Evolutionary conservation across 2,888 invertebrate species (phyloP).

Genomic region (Molanna angustata): DNA sequence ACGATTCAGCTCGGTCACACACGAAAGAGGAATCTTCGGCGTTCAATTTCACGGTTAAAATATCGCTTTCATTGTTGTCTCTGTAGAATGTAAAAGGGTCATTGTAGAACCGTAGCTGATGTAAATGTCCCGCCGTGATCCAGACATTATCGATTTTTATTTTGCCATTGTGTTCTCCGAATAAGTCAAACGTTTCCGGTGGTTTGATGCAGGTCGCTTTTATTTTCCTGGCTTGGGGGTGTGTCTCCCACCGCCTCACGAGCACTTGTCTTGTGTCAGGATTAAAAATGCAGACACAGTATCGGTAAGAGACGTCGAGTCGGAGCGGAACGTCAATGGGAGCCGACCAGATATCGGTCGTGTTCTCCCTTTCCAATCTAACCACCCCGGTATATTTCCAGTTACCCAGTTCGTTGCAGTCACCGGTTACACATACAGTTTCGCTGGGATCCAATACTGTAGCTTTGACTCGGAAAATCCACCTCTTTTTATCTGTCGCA

Average conservation of each 20-base stretch:
- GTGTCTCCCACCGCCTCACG: constrained; percentile 74
- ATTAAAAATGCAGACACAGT: constrained; percentile 68
- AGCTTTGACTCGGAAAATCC: constrained; percentile 51
- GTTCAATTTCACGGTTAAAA: constrained; percentile 71
- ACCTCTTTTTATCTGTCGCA: constrained; percentile 28
- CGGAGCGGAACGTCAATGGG: constrained; percentile 64
- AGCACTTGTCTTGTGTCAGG: constrained; percentile 54
- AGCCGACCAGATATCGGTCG: constrained; percentile 60
- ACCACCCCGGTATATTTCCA: constrained; percentile 66
- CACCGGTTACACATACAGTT: constrained; percentile 68
- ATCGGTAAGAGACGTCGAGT: constrained; percentile 69
- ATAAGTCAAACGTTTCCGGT: constrained; percentile 51
- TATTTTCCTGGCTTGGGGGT: constrained; percentile 64
- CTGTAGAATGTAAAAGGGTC: constrained; percentile 71
- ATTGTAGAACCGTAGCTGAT: constrained; percentile 80
- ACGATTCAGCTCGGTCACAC: constrained; percentile 63
- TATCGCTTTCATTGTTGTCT: constrained; percentile 64
- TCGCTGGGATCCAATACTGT: constrained; percentile 48
- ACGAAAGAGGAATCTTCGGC: constrained; percentile 64
- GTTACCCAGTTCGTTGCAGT: constrained; percentile 63
- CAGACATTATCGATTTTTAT: constrained; percentile 72
- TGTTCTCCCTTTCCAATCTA: constrained; percentile 48
- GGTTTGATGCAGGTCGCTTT: constrained; percentile 37
- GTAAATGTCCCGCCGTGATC: constrained; percentile 77
- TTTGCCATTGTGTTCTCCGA: constrained; percentile 62